These are phyloP conservation scores for Schizaphis graminum DNA, from an alignment of 2,888 invertebrate species.

Conservation along the genomic window DNA sequence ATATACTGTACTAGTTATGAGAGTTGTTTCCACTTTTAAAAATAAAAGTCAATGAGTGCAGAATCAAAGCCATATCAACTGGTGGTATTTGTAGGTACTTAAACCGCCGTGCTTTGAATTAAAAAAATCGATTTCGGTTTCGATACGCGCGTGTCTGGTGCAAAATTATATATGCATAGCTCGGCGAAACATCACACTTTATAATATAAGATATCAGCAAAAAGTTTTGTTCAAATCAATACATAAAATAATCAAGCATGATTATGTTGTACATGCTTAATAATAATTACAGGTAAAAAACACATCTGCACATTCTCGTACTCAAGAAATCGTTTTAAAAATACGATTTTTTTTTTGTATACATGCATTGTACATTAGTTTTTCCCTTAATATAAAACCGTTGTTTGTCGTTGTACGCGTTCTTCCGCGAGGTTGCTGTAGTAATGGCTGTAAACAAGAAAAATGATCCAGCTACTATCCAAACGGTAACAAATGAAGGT, in stretches of 20 bases:
- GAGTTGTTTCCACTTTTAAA: background rate
- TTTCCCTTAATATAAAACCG: slow-evolving; percentile 32
- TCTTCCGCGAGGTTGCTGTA: background rate
- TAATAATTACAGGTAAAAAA: slow-evolving; percentile 43
- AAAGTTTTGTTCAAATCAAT: background rate
- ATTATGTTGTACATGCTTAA: slow-evolving; percentile 43
- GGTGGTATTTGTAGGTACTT: background rate
- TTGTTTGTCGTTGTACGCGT: background rate
- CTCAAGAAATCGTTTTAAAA: background rate
- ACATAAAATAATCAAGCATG: background rate
- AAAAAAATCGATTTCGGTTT: background rate
- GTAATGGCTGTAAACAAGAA: slow-evolving; percentile 30
- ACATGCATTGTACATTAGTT: slow-evolving; percentile 63
- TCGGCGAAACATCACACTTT: background rate
- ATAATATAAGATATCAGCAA: background rate
- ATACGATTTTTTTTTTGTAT: slow-evolving; percentile 39
- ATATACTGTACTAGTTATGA: background rate
- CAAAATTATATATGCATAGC: background rate
- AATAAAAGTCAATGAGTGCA: background rate
- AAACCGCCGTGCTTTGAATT: background rate
- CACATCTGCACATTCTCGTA: slow-evolving; percentile 6
- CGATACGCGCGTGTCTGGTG: background rate
- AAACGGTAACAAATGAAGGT: slow-evolving; percentile 20
- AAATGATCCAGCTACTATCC: slow-evolving; percentile 25
- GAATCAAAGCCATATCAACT: background rate